These are phyloP conservation scores for Sylvicola cinctus DNA, from an alignment of 2,888 invertebrate genomes.

Conservation along the genomic window DNA sequence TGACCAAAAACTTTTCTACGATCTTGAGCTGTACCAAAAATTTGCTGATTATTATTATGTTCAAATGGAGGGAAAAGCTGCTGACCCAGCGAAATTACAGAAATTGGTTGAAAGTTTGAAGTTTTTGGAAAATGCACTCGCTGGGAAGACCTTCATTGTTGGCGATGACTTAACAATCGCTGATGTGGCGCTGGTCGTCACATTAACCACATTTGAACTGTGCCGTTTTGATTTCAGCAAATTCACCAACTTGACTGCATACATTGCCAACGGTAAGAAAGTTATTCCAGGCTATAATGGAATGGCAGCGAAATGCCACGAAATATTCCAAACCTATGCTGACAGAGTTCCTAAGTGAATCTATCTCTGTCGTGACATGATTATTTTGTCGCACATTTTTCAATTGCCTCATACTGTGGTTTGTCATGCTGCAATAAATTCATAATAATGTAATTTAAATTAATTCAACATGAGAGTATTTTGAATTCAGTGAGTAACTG, in stretches of 20 bases:
- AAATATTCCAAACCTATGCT: no score
- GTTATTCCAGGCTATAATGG: no score
- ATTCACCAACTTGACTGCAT: slow-evolving; percentile 44
- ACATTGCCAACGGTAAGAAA: slow-evolving; percentile 34
- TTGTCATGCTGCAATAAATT: no score
- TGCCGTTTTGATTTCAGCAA: slow-evolving; percentile 42
- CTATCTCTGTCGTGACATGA: no score
- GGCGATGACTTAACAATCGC: slow-evolving; percentile 49
- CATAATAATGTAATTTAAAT: no score
- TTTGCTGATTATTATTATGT: slow-evolving; percentile 50
- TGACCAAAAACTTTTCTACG: slow-evolving; percentile 62
- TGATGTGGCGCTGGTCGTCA: slow-evolving; percentile 44
- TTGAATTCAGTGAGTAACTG: no score
- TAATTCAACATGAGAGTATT: no score
- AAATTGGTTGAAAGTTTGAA: slow-evolving; percentile 39
- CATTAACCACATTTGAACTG: slow-evolving; percentile 48
- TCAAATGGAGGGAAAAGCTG: slow-evolving; percentile 36
- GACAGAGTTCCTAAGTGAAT: no score
- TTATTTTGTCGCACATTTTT: no score
- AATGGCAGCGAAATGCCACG: no score
- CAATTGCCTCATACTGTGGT: no score
- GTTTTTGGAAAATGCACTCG: slow-evolving; percentile 43
- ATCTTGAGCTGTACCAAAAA: slow-evolving; percentile 48
- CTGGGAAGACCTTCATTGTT: slow-evolving; percentile 40
- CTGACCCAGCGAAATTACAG: slow-evolving; percentile 43